Conservation (phyloP, 2,797 vertebrate species). For the Leuciscus waleckii region DNA sequence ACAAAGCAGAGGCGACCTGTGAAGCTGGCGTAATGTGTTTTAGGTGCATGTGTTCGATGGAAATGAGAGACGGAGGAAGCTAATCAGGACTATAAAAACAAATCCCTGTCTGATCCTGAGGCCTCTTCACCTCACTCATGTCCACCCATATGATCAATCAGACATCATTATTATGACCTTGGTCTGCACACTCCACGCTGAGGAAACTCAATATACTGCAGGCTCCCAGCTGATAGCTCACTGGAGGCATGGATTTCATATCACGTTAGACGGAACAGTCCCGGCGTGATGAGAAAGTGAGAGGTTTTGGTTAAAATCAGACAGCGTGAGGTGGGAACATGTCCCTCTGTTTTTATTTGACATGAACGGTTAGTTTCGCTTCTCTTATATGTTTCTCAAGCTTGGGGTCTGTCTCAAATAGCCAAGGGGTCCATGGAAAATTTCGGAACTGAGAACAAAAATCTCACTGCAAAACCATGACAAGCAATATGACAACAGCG, state of each 20-base stretch:
- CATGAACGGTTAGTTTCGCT: background rate
- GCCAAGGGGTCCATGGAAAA: background rate
- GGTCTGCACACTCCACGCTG: conserved; percentile 17
- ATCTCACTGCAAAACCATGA: conserved; percentile 23
- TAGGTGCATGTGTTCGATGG: conserved; percentile 1
- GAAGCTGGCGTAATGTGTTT: background rate
- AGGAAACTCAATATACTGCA: conserved; percentile 51
- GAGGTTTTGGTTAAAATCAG: conserved; percentile 33
- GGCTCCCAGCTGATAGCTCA: conserved; percentile 25
- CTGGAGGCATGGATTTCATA: conserved; percentile 43
- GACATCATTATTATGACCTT: conserved; percentile 52
- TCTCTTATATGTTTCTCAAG: conserved; percentile 20
- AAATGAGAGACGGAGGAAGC: background rate
- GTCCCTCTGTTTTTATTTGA: conserved; percentile 21
- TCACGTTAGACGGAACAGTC: conserved; percentile 42
- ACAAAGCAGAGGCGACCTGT: conserved; percentile 1
- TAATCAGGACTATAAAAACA: conserved; percentile 45
- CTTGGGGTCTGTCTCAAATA: background rate
- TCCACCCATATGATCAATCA: conserved; percentile 40
- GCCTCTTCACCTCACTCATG: conserved; percentile 32
- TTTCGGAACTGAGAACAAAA: conserved; percentile 2
- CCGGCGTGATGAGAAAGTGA: conserved; percentile 6
- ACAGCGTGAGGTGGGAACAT: background rate
- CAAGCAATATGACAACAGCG: conserved; percentile 10
- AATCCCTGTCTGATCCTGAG: conserved; percentile 30